Base-by-base conservation (phyloP, 2,113 vertebrate genomes). In the Xenotilapia longispinis region DNA sequence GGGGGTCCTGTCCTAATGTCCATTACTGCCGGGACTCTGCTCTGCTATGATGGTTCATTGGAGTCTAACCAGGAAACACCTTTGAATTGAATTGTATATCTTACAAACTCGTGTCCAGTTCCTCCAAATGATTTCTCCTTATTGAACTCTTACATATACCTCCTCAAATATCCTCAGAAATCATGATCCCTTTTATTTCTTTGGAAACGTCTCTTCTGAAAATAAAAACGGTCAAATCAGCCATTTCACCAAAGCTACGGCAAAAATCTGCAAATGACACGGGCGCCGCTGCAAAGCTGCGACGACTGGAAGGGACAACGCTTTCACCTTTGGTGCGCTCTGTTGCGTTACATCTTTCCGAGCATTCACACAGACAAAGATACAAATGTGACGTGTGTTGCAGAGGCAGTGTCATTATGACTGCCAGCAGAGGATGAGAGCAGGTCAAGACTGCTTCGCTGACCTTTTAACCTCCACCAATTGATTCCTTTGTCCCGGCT, bases 181-280 rank as follows among this genome's bases (percentile, higher is more conserved):
- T 84, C 31, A 31, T 42, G 3, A 13, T 73, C 28, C 5, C 26
- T 78, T 51, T 40, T n/a, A 40, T 28, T 15, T 47, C 58, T 84
- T 87, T 19, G 26, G 10, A 89, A 85, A 84, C 78, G 6, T 78
- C 26, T 26, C 58, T 3, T 85, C 28, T 85, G 13, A 47, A 78
- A 55, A 54, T 14, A 65, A 4, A 57, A 90, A 75, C 55, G 45
- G 81, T 84, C 58, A 14, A 89, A 91, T 93, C 94, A 94, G 93
- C 84, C 26, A 26, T 93, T 94, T 91, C 87, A 84, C 70, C 40
- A 28, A 83, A 82, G 36, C 82, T n/a, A 31, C 49, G 80, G 49
- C 75, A 86, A 42, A 17, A 75, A 86, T 87, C 80, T 10, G 21
- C 75, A 83, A 83, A 82, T 58, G 90, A 86, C 87, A 63, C 33